Base-by-base conservation (phyloP, 1,140 invertebrate genomes). In the Aphaenogaster ashmeadi region DNA sequence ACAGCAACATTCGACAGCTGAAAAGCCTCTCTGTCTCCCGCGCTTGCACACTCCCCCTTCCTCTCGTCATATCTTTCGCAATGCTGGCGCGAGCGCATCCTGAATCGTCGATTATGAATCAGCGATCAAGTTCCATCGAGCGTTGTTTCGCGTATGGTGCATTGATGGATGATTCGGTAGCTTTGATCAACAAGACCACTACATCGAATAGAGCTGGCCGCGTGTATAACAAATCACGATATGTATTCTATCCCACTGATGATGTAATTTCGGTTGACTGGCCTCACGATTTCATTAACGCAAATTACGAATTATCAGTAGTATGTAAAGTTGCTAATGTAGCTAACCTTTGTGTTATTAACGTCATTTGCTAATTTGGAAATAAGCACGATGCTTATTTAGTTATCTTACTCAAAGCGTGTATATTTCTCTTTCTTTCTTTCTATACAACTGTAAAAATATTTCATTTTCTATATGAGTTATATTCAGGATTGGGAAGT, bases 1-100 rank as follows among this genome's bases (percentile, higher is more conserved):
- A 62, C 88, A 72, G 85, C 81, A 72, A 79, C 60, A 87, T 75
- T n/a, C 89, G 71, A 79, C 75, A 80, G 18, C 54, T 74, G 69
- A 84, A 74, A 84, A 60, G 67, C 41, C 33, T 75, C 69, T 83
- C 85, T 83, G 44, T 87, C 60, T 74, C 38, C 66, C 89, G 80
- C 69, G 56, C n/a, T 9, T 27, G 54, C 54, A 21, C 33, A 7
- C 5, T 36, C 8, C 13, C 33, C 44, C 11, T 9, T 21, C n/a
- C 38, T n/a, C 47, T 27, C 41, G 33, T 27, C 60, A 3, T 58
- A 8, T 58, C 78, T 75, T 75, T 38, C 58, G n/a, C 78, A 79
- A 79, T 21, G 54, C 56, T 38, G 27, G 8, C 27, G 64, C 8
- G 21, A 38, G 38, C 66, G 78, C 33, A 80, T 66, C 41, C 67